phyloP scores from a whole-genome alignment of 2,888 invertebrate species.

The Ectropis crepuscularia region DNA sequence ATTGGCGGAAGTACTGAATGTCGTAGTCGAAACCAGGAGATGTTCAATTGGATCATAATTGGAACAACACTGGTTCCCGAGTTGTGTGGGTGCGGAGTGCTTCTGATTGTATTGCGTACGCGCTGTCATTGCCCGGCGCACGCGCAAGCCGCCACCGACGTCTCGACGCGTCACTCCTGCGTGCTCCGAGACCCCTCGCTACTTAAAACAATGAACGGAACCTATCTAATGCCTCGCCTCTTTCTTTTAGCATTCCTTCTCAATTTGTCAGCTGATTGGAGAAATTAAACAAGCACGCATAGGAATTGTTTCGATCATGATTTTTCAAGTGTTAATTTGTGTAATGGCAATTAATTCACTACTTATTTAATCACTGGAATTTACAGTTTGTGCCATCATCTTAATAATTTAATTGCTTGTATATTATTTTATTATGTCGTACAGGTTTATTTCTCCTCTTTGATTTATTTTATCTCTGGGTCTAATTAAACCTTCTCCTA shows the following conservation, averaged over 20 bases:
- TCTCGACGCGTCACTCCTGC: slow-evolving; percentile 27
- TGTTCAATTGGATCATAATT: slow-evolving; percentile 26
- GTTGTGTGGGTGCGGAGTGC: slow-evolving; percentile 49
- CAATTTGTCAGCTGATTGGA: slow-evolving; percentile 39
- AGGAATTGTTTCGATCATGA: slow-evolving; percentile 1
- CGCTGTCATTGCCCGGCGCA: slow-evolving; percentile 70
- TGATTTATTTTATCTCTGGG: too few relatives aligned
- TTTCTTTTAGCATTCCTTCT: slow-evolving; percentile 33
- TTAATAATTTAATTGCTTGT: too few relatives aligned
- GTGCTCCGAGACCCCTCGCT: slow-evolving; percentile 49
- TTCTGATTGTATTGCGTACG: slow-evolving; percentile 69
- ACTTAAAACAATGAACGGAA: slow-evolving; percentile 73
- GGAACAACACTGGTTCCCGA: slow-evolving; percentile 31
- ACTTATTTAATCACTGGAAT: too few relatives aligned
- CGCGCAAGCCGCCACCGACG: slow-evolving; percentile 30
- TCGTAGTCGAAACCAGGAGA: slow-evolving; percentile 14
- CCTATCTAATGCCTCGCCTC: slow-evolving; percentile 62
- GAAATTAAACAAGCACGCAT: slow-evolving; percentile 41
- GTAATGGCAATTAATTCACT: too few relatives aligned
- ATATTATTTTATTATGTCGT: too few relatives aligned
- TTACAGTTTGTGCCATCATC: too few relatives aligned
- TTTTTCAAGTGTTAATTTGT: too few relatives aligned
- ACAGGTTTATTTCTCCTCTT: too few relatives aligned
- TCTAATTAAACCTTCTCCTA: too few relatives aligned
- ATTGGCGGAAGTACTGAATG: slow-evolving; percentile 15